phyloP scores from a whole-genome alignment of 2,888 invertebrate genomes.

The Acronicta psi region DNA sequence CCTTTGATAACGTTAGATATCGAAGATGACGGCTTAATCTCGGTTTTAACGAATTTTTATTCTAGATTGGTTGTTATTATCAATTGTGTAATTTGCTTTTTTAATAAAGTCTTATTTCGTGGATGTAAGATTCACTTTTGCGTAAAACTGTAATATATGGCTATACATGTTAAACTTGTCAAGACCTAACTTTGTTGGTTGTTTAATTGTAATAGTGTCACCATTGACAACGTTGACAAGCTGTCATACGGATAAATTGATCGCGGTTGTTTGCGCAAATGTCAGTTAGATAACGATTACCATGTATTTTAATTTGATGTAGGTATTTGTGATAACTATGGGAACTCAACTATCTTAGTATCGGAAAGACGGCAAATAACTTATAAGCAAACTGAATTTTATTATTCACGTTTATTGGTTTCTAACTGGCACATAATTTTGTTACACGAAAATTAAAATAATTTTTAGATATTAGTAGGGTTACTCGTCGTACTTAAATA shows the following conservation, averaged over 20 bases:
- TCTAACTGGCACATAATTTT: conserved; percentile 51
- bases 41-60: conserved; percentile 85
- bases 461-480: conserved; percentile 11
- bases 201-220: conserved; percentile 88
- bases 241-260: conserved; percentile 87
- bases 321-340: conserved; percentile 67
- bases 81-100: conserved; percentile 38
- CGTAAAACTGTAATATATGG: conserved; percentile 49
- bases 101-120: conserved; percentile 53
- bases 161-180: conserved; percentile 71
- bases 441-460: conserved; percentile 24
- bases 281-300: conserved; percentile 84
- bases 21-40: conserved; percentile 87
- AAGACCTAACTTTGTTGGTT: conserved; percentile 80
- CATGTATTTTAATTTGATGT: conserved; percentile 82
- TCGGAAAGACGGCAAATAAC: conserved; percentile 51
- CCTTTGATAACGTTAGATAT: conserved; percentile 83
- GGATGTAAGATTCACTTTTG: conserved; percentile 66
- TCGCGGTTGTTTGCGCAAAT: conserved; percentile 86
- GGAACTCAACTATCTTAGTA: conserved; percentile 72
- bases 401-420: conserved; percentile 51
- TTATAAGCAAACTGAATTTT: conserved; percentile 46
- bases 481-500: conserved; percentile 50
- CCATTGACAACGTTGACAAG: conserved; percentile 83
- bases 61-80: conserved; percentile 72